These are phyloP conservation scores for Dorcus hopei DNA, from an alignment of 2,888 invertebrate genomes.

Conservation along the genomic window DNA sequence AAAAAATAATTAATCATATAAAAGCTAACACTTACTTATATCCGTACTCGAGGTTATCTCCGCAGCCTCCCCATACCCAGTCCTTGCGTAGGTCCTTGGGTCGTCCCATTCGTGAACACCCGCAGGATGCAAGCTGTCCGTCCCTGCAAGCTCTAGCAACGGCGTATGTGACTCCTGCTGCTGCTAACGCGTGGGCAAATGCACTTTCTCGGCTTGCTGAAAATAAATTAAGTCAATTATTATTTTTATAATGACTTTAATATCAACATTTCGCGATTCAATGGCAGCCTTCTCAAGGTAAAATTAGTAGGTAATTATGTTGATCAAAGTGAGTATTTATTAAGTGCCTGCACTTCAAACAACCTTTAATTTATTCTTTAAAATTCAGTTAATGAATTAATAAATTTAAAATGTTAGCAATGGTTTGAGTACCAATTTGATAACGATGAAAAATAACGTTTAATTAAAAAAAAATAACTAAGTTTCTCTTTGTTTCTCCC, in stretches of 20 bases:
- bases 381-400: no score
- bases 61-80: constrained; percentile 99
- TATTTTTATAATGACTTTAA: not conserved
- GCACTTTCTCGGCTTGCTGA: constrained; percentile 84
- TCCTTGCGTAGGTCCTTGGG: constrained; percentile 83
- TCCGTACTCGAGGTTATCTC: constrained; percentile 94
- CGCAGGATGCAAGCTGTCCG: constrained; percentile 84
- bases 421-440: no score
- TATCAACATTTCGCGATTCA: not conserved
- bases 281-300: no score
- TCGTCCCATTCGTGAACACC: constrained; percentile 78
- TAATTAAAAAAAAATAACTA: no score
- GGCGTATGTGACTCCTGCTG: constrained; percentile 85
- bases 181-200: constrained; percentile 84
- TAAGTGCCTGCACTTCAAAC: no score
- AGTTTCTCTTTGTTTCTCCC: no score
- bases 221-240: constrained; percentile 22
- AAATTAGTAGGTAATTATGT: no score
- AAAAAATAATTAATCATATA: no score
- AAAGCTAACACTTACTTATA: constrained; percentile 68
- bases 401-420: no score
- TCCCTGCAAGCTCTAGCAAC: constrained; percentile 89
- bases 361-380: no score
- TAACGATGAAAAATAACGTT: no score
- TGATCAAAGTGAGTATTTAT: no score